Evolutionary conservation across 2,797 vertebrate species (phyloP), one percentile per base, ranked within the genome.

Genomic region (Enteromius unitaeniatus): DNA sequence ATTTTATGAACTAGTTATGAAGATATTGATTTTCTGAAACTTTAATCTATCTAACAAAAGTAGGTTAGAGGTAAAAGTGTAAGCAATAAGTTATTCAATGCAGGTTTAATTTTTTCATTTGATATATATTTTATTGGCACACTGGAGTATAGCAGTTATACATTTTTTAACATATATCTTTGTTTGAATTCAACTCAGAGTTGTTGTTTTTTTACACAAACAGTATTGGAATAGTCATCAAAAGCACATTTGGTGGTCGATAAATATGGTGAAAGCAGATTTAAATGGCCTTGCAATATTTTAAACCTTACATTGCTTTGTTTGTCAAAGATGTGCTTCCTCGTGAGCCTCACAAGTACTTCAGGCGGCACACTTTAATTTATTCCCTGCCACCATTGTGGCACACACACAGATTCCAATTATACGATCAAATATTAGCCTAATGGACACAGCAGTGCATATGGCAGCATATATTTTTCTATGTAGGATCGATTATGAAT

Each of bases 61-160:
- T 8, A 79, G 10, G 4, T 13, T 23, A 26, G 45, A 77, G 7
- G 19, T 28, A 62, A 70, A 60, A 58, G 6, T n/a, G 26, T 13
- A 10, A 67, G n/a, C 40, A 70, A 23, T 17, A 69, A 78, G 49
- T 10, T 17, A 53, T 23, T 28, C 26, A 65, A 34, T 65, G 75
- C 69, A 70, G 49, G 42, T 81, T 79, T 53, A 0, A 47, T 53
- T 81, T 75, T 84, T 78, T 15, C 58, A 79, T 84, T 68, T 84
- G 67, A 85, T 86, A 86, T 47, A 82, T 84, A 89, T 82, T 88
- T 90, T 89, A 89, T 88, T 91, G 85, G 85, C 88, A 90, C 87
- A 87, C 85, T 70, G 76, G 67, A 84, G 78, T 86, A 86, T 73
- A 86, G 47, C 75, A 83, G 81, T 87, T 82, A 62, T 69, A 88